Conservation (phyloP, 2,888 invertebrate species). For the Plebejus melissa region DNA sequence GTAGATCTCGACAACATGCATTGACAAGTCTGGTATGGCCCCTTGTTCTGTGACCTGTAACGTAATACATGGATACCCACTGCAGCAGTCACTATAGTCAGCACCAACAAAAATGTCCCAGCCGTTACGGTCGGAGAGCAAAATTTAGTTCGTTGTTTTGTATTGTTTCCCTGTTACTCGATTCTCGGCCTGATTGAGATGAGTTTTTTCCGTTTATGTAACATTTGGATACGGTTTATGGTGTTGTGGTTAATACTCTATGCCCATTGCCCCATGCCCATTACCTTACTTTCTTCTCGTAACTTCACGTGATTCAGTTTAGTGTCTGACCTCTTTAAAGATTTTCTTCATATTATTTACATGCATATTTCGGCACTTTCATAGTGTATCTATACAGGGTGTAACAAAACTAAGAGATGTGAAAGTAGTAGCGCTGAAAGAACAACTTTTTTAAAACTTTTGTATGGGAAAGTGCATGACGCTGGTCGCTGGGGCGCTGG, state of each 20-base stretch:
- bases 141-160: slow-evolving; percentile 41
- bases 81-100: neutral
- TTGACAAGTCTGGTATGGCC: too few relatives aligned
- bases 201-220: slow-evolving; percentile 29
- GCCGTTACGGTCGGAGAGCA: slow-evolving; percentile 46
- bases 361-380: too few relatives aligned
- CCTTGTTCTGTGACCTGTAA: neutral
- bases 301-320: neutral
- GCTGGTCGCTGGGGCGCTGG: too few relatives aligned
- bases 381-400: too few relatives aligned
- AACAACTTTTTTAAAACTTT: too few relatives aligned
- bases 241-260: neutral
- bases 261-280: neutral
- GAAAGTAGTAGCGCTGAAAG: too few relatives aligned
- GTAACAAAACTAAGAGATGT: too few relatives aligned
- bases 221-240: slow-evolving; percentile 22
- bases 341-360: too few relatives aligned
- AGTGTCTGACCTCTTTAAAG: too few relatives aligned
- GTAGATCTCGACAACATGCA: neutral
- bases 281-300: neutral
- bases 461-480: too few relatives aligned
- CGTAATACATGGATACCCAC: neutral
- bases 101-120: neutral
- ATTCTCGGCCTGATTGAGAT: slow-evolving; percentile 31
- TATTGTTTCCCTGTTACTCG: slow-evolving; percentile 37